Conservation (phyloP, 2,797 vertebrate species). For the Trachurus trachurus region DNA sequence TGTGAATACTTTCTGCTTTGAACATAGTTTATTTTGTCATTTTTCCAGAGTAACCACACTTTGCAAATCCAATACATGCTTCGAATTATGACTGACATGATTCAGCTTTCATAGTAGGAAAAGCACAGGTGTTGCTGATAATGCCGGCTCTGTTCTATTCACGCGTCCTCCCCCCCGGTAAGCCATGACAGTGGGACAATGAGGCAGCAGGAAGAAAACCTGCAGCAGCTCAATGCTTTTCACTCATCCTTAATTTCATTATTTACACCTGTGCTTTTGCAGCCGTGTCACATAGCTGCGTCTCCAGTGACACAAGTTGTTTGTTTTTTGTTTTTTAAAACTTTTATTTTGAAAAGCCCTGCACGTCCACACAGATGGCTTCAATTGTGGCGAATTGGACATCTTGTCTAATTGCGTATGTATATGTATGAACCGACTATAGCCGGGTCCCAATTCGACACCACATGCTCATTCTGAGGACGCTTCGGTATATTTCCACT, state of each 20-base stretch:
- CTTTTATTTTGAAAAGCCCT: background rate
- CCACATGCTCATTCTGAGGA: background rate
- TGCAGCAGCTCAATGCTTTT: background rate
- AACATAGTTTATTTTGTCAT: background rate
- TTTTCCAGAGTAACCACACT: background rate
- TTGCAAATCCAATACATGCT: background rate
- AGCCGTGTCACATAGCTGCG: background rate
- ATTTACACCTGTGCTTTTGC: background rate
- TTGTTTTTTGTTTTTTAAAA: background rate
- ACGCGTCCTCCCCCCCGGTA: background rate
- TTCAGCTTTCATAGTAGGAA: background rate
- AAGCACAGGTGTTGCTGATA: slow-evolving; percentile 5
- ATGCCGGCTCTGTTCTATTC: background rate
- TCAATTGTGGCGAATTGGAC: background rate
- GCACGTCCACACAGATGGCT: background rate
- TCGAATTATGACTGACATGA: background rate
- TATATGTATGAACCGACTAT: background rate
- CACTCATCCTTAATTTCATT: background rate
- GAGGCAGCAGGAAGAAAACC: background rate
- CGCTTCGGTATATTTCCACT: background rate
- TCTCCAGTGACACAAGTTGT: background rate
- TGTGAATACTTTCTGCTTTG: background rate
- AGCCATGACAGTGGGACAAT: background rate
- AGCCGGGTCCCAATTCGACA: background rate
- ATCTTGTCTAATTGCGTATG: background rate